phyloP scores from a whole-genome alignment of 2,113 vertebrate species.

The Morone saxatilis region DNA sequence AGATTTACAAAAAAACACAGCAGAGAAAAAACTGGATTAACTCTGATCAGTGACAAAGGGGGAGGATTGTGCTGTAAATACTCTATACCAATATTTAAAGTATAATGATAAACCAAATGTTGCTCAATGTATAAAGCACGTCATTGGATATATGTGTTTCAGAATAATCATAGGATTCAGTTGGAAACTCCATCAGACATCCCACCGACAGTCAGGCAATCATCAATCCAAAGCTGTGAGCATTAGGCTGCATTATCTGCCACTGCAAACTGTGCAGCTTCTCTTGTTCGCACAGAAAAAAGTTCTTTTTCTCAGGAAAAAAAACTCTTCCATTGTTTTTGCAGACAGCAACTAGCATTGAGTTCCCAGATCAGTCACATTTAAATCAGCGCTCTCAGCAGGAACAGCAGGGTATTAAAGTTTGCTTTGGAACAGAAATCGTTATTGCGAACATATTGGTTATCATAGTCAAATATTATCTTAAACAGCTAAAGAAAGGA shows the following conservation, averaged over 20 bases:
- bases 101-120: neutral
- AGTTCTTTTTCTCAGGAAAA: conserved; percentile 12
- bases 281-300: conserved; percentile 19
- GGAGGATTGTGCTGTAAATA: neutral
- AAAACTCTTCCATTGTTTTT: neutral
- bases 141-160: conserved; percentile 8
- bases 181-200: conserved; percentile 28
- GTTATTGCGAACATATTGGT: conserved; percentile 46
- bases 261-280: conserved; percentile 42
- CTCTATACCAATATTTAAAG: neutral
- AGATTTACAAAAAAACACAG: neutral
- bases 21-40: neutral
- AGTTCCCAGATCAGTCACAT: conserved; percentile 44
- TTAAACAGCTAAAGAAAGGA: conserved; percentile 31
- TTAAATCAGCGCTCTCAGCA: conserved; percentile 13
- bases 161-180: neutral
- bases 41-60: neutral
- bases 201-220: conserved; percentile 43
- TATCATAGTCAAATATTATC: conserved; percentile 55
- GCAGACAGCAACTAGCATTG: neutral
- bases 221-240: conserved; percentile 29
- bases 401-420: conserved; percentile 24
- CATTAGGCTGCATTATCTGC: conserved; percentile 44
- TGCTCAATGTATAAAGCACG: neutral
- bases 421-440: conserved; percentile 36